Conservation (phyloP, 35 echinoderm and acorn worm species). For the Apostichopus japonicus region DNA sequence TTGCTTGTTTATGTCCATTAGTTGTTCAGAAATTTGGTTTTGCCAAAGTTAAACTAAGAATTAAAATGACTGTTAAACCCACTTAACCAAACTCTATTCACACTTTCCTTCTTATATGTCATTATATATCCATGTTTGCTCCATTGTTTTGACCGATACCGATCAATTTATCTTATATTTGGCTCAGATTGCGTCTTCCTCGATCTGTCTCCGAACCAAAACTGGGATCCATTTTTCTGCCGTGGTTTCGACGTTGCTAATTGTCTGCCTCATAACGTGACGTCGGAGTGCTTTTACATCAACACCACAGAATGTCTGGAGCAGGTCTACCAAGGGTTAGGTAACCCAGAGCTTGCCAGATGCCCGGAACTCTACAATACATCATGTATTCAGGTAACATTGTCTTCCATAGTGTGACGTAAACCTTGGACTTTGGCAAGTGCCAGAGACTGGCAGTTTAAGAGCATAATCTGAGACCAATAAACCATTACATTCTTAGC, state of each 20-base stretch:
- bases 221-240: conserved; percentile 71
- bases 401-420: neutral
- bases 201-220: conserved; percentile 76
- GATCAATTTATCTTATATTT: neutral
- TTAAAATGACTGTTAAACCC: too few relatives aligned
- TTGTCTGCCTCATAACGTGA: conserved; percentile 67
- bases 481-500: too few relatives aligned
- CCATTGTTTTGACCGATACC: neutral
- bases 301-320: conserved; percentile 62
- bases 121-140: too few relatives aligned
- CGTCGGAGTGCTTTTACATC: conserved; percentile 75
- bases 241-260: conserved; percentile 53
- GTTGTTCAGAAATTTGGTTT: too few relatives aligned
- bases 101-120: too few relatives aligned
- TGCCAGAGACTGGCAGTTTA: too few relatives aligned
- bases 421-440: too few relatives aligned
- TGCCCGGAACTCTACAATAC: conserved; percentile 61
- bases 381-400: conserved; percentile 62
- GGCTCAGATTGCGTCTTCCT: conserved; percentile 77
- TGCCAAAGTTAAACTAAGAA: too few relatives aligned
- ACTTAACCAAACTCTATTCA: too few relatives aligned
- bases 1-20: too few relatives aligned
- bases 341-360: conserved; percentile 29
- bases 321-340: conserved; percentile 21
- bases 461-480: too few relatives aligned